These are phyloP conservation scores for Seira sanloemensis DNA, from an alignment of 2,888 invertebrate genomes.

Conservation along the genomic window DNA sequence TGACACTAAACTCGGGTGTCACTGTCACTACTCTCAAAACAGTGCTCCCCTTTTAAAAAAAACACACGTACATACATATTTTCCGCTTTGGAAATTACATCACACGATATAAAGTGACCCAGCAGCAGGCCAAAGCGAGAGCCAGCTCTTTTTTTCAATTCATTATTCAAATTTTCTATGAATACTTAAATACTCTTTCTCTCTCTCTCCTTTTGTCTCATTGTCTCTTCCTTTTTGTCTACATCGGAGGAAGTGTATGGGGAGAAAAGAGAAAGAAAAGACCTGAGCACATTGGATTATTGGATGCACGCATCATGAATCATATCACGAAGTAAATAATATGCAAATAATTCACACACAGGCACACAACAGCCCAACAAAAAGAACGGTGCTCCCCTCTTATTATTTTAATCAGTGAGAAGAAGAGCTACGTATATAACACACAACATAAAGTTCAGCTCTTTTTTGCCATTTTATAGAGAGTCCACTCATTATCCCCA, in stretches of 20 bases:
- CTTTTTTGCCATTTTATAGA: constrained; percentile 27
- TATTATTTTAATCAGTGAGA: constrained; percentile 49
- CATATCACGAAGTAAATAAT: constrained; percentile 13
- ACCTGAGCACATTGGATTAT: neutral
- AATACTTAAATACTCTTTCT: constrained; percentile 72
- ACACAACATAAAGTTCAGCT: constrained; percentile 5
- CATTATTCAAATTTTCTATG: constrained; percentile 73
- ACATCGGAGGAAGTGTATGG: neutral
- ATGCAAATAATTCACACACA: constrained; percentile 42
- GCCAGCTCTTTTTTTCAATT: constrained; percentile 59
- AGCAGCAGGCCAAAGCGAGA: neutral
- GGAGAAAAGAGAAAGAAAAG: constrained; percentile 18
- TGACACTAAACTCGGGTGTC: constrained; percentile 19
- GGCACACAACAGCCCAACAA: constrained; percentile 34
- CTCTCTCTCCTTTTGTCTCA: constrained; percentile 30
- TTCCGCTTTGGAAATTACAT: constrained; percentile 5
- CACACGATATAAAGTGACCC: neutral
- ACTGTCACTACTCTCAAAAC: constrained; percentile 35
- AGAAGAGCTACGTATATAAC: constrained; percentile 34
- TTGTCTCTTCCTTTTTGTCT: constrained; percentile 13
- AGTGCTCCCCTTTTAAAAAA: too few species aligned
- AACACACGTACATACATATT: neutral
- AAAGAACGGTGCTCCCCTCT: constrained; percentile 47
- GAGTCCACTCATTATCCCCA: constrained; percentile 26
- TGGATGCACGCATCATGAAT: constrained; percentile 5